A percentile compares a stretch with the other conserved stretches of the same genome.
Conservation (phyloP, 2,888 invertebrate genomes). For the Noctua fimbriata region DNA sequence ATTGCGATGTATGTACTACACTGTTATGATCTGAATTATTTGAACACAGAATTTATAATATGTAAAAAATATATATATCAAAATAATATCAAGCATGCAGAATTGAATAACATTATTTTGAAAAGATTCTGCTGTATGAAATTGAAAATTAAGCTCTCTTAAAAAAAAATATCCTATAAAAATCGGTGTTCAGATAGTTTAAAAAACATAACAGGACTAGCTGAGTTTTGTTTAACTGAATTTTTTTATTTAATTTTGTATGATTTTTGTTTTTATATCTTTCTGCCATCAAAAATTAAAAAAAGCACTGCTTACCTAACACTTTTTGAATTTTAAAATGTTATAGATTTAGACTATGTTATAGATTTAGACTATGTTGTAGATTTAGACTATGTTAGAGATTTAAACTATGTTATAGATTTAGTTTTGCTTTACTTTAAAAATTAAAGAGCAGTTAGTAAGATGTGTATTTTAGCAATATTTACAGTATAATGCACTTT, state of each 20-base stretch:
- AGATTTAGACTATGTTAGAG: no score
- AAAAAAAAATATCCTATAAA: neutral
- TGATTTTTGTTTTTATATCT: neutral
- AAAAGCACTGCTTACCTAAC: slow-evolving; percentile 11
- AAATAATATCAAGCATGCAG: no score
- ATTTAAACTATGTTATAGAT: no score
- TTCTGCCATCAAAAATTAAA: neutral
- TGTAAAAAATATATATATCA: neutral
- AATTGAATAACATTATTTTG: neutral
- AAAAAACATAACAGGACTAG: slow-evolving; percentile 21
- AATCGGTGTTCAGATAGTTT: slow-evolving; percentile 44
- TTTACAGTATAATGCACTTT: neutral
- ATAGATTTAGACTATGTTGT: no score
- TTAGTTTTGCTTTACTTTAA: neutral
- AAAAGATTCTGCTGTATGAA: neutral
- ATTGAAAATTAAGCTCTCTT: neutral
- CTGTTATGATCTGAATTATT: slow-evolving; percentile 31
- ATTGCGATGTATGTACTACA: slow-evolving; percentile 75
- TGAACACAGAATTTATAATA: slow-evolving; percentile 20
- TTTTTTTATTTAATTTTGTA: neutral
- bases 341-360: no score
- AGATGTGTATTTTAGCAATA: neutral
- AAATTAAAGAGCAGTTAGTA: neutral
- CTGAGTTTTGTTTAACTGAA: neutral
- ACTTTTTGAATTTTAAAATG: neutral